Evolutionary conservation across 2,797 vertebrate species (phyloP), one percentile per base, ranked within the genome.

Genomic region (Scarus forsteni): DNA sequence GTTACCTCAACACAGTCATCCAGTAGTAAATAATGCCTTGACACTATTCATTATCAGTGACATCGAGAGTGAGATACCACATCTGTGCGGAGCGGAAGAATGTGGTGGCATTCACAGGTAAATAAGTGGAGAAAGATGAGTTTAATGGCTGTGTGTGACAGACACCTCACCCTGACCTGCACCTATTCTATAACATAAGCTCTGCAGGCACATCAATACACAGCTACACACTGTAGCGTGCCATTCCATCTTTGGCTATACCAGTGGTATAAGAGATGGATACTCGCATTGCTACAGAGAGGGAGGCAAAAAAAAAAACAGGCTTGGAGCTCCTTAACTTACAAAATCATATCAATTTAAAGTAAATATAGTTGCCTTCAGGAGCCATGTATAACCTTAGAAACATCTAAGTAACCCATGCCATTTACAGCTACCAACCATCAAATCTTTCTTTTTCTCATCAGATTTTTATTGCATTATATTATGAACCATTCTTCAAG

Each of bases 191-290:
- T 75, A 74, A 76, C 83, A 73, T 66, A 54, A 75, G 57, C 70
- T 85, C 75, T 10, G 57, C 53, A 66, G 58, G 66, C 38, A 57
- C 73, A 80, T 88, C 82, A 84, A 83, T 80, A 79, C 66, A 27
- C 67, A 68, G 52, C 35, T 34, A 39, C 66, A 63, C 18, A 14
- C 60, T 10, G 27, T 48, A 36, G 38, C 49, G 52, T 9, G 36
- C 48, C 67, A 67, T 68, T 88, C 79, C 71, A 76, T 86, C 84
- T 87, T 46, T 19, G 54, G 60, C 67, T 66, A 75, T 75, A 58
- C 68, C 35, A 56, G 50, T 1, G 1, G 52, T 38, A 42, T 54
- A 50, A 59, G 48, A 46, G 19, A 75, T 59, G 67, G 40, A 53
- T 63, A 59, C 19, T 42, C 11, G 19, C 16, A 13, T 35, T 36